Evolutionary conservation across 2,113 vertebrate species (phyloP), one percentile per base, ranked within the genome.

Genomic region (Eulemur rufifrons): DNA sequence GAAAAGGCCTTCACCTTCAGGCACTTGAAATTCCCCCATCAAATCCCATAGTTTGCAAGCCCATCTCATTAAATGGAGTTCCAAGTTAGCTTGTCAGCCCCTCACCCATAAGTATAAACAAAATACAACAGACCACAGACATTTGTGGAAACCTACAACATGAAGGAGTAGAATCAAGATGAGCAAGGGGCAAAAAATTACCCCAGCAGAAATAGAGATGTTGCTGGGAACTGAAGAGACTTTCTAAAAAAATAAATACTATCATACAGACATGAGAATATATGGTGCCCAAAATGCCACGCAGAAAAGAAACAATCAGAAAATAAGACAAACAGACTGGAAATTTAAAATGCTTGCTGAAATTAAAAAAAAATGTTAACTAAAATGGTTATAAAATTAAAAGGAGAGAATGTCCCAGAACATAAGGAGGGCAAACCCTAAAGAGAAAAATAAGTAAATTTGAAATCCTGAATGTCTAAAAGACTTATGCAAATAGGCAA

Each of bases 401-500:
- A 45, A 34, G 12, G 17, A 25, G 1, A 50, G 42, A 45, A 83
- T 47, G 71, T 92, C 20, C 61, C n/a, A 39, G 71, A 71, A 71
- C 8, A 61, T 25, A 52, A 17, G 25, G 15, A 29, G 10, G 59
- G 10, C 64, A 77, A 76, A 11, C 2, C 13, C 34, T 66, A 59
- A 86, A 80, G 20, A 45, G 25, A 42, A 68, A 32, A 64, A 15
- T 14, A 56, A 68, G 11, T 34, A 77, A 69, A 83, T 61, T 11
- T 42, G 74, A 95, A 95, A 83, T 10, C 14, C 25, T 56, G 82
- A 83, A 69, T 29, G 39, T 90, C 68, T 89, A 92, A 92, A 71
- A 80, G 54, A 66, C 39, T 66, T 61, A 61, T 27, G 59, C 59
- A 61, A 61, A 27, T 27, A 27, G 59, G 59, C 59, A 61, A 61